Percentiles rank a stretch among this genome's conserved stretches.
Evolutionary conservation across 2,113 vertebrate genomes (phyloP).

Genomic region (Epinephelus moara): DNA sequence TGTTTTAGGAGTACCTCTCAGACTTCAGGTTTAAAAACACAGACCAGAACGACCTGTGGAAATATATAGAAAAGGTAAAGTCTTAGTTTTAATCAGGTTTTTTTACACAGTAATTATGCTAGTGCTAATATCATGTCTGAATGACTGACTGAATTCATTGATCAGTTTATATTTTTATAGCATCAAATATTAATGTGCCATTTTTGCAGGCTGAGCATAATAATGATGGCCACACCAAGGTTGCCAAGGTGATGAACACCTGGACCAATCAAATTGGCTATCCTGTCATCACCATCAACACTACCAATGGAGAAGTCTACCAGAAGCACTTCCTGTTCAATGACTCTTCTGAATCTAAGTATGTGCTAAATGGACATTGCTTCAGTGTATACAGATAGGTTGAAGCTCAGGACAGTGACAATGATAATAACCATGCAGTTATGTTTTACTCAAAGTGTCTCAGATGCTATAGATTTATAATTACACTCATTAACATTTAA

Average conservation of each 20-base stretch:
- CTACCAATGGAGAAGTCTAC: conserved; percentile 52
- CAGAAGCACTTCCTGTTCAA: conserved; percentile 92
- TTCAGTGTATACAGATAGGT: background rate
- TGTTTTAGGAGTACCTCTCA: conserved; percentile 76
- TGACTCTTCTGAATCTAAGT: conserved; percentile 69
- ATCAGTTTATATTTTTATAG: background rate
- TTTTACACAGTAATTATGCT: background rate
- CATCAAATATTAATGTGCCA: background rate
- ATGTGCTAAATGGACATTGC: background rate
- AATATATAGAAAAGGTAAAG: conserved; percentile 72
- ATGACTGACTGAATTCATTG: background rate
- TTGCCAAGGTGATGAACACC: conserved; percentile 84
- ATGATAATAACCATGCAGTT: background rate
- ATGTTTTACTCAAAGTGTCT: background rate
- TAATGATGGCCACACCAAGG: rapidly evolving
- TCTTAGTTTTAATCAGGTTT: background rate
- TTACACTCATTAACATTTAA: background rate
- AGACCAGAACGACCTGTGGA: conserved; percentile 76
- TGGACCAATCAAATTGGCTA: conserved; percentile 93
- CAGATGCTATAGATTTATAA: background rate
- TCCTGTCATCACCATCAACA: conserved; percentile 89
- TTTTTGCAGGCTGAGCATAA: conserved; percentile 51
- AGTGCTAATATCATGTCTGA: background rate
- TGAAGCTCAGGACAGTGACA: background rate
- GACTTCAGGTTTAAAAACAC: conserved; percentile 53